These are phyloP conservation scores for Linhomoeus sp. DNA, from an alignment of 2,888 invertebrate species.

Conservation along the genomic window DNA sequence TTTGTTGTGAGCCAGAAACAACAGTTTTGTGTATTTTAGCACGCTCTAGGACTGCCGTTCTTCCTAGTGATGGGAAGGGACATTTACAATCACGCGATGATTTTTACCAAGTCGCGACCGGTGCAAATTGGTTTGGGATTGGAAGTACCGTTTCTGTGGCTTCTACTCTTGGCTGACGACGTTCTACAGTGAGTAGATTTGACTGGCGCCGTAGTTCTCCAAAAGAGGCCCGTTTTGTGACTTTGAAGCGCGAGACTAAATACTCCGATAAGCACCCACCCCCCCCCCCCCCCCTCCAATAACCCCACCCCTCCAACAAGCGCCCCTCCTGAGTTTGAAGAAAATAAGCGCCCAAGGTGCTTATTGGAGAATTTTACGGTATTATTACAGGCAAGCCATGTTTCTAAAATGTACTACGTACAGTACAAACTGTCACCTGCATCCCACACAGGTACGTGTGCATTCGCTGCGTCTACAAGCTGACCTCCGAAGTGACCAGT, in stretches of 20 bases:
- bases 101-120: conserved; percentile 40
- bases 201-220: too few species aligned
- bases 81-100: conserved; percentile 50
- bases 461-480: conserved; percentile 75
- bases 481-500: conserved; percentile 81
- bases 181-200: conserved; percentile 55
- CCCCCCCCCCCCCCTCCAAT: too few species aligned
- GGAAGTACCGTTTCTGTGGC: conserved; percentile 49
- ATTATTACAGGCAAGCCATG: background rate
- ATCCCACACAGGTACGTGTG: conserved; percentile 46
- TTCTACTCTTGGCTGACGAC: conserved; percentile 58
- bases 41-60: conserved; percentile 67
- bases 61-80: conserved; percentile 60
- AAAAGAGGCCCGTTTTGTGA: too few species aligned
- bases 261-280: too few species aligned
- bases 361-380: background rate
- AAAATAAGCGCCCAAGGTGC: too few species aligned
- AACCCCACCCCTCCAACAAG: too few species aligned
- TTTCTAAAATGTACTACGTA: background rate
- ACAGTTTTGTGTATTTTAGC: conserved; percentile 37
- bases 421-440: background rate
- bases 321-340: too few species aligned
- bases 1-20: background rate
- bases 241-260: too few species aligned
- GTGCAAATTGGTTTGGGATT: conserved; percentile 30